A percentile compares a stretch with the other conserved stretches of the same genome.
phyloP scores from a whole-genome alignment of 2,113 vertebrate genomes.

The Leiothrix lutea region DNA sequence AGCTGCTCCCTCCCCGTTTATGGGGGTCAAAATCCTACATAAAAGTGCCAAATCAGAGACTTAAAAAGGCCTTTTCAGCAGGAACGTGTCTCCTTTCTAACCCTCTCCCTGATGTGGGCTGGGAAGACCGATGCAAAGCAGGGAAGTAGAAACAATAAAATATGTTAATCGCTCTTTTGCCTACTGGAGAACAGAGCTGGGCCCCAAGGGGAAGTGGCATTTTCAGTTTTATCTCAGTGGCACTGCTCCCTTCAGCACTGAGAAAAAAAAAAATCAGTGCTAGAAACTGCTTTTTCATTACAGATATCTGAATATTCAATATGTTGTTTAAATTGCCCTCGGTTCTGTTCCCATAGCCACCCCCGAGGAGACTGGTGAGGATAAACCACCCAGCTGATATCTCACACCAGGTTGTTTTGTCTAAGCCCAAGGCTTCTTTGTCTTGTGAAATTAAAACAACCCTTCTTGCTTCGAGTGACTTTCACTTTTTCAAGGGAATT shows the following conservation, averaged over 20 bases:
- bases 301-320: not conserved
- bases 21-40: not conserved
- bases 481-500: not conserved
- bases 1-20: not conserved
- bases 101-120: not conserved
- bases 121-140: not conserved
- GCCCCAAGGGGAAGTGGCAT: not conserved
- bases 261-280: not conserved
- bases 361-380: rapidly evolving
- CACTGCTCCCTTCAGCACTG: not conserved
- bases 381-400: not conserved
- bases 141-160: not conserved
- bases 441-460: not conserved
- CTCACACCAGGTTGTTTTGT: not conserved
- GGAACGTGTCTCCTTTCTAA: not conserved
- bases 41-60: not conserved
- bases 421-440: not conserved
- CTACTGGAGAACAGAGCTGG: not conserved
- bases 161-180: not conserved
- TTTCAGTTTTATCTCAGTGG: not conserved
- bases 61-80: not conserved
- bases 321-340: not conserved
- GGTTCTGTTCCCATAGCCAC: rapidly evolving
- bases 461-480: not conserved
- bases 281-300: not conserved